phyloP scores from a whole-genome alignment of 1,140 invertebrate species.

The Hormaphis cornu region DNA sequence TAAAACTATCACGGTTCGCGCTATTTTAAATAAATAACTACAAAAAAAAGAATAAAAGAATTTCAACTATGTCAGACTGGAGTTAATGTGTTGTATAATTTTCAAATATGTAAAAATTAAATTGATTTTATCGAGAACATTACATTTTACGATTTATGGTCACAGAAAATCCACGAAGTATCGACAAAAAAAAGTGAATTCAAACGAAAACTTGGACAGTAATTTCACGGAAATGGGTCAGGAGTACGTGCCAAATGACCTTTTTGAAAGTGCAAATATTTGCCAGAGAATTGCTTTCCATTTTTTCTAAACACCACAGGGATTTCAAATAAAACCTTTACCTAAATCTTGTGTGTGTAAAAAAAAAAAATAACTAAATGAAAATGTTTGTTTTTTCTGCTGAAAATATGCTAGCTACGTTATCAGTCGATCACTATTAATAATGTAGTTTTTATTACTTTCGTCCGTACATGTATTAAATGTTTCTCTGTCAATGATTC shows the following conservation, averaged over 20 bases:
- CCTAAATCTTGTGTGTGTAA: background rate
- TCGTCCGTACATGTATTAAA: no score
- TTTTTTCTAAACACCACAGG: background rate
- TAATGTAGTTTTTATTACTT: background rate
- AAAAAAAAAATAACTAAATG: background rate
- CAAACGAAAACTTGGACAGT: slow-evolving; percentile 14
- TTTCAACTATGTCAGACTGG: no score
- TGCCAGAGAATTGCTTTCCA: slow-evolving; percentile 10
- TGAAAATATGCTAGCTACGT: background rate
- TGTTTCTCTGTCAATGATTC: background rate
- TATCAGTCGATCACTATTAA: no score
- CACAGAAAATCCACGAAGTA: background rate
- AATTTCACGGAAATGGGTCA: background rate
- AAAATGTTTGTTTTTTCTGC: slow-evolving; percentile 5
- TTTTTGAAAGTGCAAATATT: slow-evolving; percentile 16
- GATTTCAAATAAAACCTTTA: background rate
- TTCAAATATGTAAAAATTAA: no score
- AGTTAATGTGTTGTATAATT: no score
- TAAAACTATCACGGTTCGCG: no score
- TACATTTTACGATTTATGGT: background rate
- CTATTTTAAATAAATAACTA: no score
- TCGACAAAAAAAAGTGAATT: background rate
- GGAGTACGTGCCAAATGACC: slow-evolving; percentile 17
- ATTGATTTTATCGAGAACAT: background rate
- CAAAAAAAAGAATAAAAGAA: no score